Evolutionary conservation across 2,797 vertebrate genomes (phyloP).

Genomic region (Nothura maculosa): DNA sequence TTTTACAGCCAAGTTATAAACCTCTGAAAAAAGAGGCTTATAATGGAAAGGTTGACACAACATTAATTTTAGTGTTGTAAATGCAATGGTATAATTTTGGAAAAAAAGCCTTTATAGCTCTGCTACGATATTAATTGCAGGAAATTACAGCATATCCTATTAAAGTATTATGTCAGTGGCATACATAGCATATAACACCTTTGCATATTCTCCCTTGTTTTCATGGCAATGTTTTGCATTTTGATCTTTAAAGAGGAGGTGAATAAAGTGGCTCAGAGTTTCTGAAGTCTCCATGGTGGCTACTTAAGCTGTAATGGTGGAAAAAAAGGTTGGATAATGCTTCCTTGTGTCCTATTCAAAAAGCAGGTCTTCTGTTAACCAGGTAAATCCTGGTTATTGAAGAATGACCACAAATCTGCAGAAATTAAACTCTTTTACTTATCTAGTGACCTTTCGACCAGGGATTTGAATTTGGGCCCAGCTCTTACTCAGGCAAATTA

Average conservation of each 20-base stretch:
- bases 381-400: background rate
- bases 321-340: constrained; percentile 4
- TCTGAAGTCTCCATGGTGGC: constrained; percentile 37
- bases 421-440: background rate
- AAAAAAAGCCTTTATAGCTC: constrained; percentile 73
- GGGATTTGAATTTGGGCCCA: background rate
- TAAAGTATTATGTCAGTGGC: constrained; percentile 82
- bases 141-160: constrained; percentile 85
- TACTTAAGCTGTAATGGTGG: background rate
- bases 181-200: constrained; percentile 76
- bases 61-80: constrained; percentile 80
- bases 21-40: constrained; percentile 62
- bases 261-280: constrained; percentile 62
- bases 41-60: constrained; percentile 84
- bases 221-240: constrained; percentile 54
- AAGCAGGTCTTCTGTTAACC: background rate
- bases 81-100: constrained; percentile 78
- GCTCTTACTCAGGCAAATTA: background rate
- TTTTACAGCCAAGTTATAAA: constrained; percentile 74
- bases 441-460: background rate
- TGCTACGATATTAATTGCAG: constrained; percentile 83
- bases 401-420: background rate
- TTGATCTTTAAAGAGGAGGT: constrained; percentile 63
- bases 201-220: constrained; percentile 77
- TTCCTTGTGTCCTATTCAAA: background rate